A percentile compares a stretch with the other conserved stretches of the same genome.
phyloP scores from a whole-genome alignment of 2,888 invertebrate genomes.

The Eumacrocentrus americanus region DNA sequence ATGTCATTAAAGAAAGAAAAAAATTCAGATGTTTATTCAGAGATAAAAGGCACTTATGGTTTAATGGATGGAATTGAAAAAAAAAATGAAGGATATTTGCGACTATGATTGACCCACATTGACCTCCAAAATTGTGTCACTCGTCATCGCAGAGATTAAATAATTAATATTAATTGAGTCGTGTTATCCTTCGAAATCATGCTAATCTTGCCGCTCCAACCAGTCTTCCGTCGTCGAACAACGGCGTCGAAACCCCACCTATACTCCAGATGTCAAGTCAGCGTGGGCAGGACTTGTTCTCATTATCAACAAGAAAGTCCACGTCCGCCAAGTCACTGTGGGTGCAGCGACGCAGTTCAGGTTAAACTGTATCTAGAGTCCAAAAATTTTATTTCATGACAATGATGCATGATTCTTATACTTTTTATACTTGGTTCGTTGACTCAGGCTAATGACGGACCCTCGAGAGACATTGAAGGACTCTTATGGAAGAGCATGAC shows the following conservation, averaged over 20 bases:
- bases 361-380: background rate
- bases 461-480: no score
- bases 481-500: no score
- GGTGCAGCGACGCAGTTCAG: conserved; percentile 14
- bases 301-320: conserved; percentile 41
- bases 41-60: no score
- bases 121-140: background rate
- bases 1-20: background rate
- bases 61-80: no score
- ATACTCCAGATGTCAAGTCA: conserved; percentile 2
- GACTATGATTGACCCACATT: background rate
- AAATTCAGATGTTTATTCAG: no score
- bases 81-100: no score
- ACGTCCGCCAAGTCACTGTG: conserved; percentile 35
- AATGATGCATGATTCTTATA: conserved; percentile 4
- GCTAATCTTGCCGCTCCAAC: background rate
- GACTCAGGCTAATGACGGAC: conserved; percentile 2
- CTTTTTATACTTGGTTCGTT: background rate
- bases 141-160: background rate
- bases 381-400: background rate
- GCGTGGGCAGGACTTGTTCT: conserved; percentile 40
- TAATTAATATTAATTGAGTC: background rate
- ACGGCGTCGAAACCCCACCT: background rate
- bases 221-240: background rate
- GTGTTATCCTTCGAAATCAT: background rate